These are phyloP conservation scores for Lynx canadensis DNA, from an alignment of 2,113 vertebrate genomes.

Conservation along the genomic window DNA sequence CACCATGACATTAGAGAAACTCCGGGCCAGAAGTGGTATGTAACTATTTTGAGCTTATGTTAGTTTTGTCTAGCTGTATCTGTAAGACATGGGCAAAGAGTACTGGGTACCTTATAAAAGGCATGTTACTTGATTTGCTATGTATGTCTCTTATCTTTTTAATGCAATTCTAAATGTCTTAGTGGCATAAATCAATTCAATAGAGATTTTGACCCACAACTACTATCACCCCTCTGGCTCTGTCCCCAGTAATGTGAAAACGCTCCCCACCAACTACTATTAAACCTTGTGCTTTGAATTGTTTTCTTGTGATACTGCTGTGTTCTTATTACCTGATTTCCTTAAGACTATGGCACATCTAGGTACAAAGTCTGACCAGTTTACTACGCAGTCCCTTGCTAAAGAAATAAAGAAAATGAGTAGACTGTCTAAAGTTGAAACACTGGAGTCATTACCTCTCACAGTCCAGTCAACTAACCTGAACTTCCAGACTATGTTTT, in stretches of 20 bases:
- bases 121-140: background rate
- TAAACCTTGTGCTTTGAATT: background rate
- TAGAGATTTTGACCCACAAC: background rate
- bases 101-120: background rate
- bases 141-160: background rate
- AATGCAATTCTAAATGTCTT: background rate
- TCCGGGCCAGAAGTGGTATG: background rate
- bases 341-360: background rate
- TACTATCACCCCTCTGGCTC: background rate
- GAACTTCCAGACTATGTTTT: constrained; percentile 11
- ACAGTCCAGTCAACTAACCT: background rate
- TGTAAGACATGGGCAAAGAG: background rate
- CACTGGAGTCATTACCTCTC: background rate
- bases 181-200: background rate
- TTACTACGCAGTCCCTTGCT: background rate
- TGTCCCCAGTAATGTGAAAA: background rate
- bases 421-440: background rate
- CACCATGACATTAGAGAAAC: background rate
- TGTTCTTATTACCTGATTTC: background rate
- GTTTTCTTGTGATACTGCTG: background rate
- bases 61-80: background rate
- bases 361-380: background rate
- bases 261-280: background rate
- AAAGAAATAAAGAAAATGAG: background rate
- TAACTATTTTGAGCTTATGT: background rate